Evolutionary conservation across 2,888 invertebrate species (phyloP).

Genomic region (Eurytoma californica): DNA sequence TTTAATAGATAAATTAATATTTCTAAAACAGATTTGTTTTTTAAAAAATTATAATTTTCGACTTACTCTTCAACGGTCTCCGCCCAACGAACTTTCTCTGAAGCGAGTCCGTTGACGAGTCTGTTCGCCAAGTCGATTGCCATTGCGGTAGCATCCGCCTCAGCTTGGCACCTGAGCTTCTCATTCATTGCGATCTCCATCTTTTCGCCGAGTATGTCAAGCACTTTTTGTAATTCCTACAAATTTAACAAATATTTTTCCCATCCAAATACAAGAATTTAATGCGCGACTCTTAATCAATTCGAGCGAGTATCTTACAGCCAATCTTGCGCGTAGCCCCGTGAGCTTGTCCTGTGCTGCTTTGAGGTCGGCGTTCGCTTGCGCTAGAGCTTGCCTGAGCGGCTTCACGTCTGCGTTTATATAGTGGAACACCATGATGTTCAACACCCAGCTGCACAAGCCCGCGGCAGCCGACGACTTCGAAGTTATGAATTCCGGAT

Average conservation of each 20-base stretch:
- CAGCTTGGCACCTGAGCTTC: slow-evolving; percentile 93
- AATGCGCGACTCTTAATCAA: too few relatives aligned
- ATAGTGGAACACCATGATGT: slow-evolving; percentile 91
- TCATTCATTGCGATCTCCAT: slow-evolving; percentile 91
- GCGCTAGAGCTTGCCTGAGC: slow-evolving; percentile 88
- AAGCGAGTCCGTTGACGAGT: slow-evolving; percentile 92
- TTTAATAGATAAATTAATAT: too few relatives aligned
- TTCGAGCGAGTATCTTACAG: slow-evolving; percentile 73
- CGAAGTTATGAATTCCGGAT: slow-evolving; percentile 86
- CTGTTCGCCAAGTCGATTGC: slow-evolving; percentile 95
- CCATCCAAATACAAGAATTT: too few relatives aligned
- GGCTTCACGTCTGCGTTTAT: slow-evolving; percentile 95
- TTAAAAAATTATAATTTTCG: too few relatives aligned
- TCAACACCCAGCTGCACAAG: slow-evolving; percentile 95
- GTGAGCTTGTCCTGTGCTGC: slow-evolving; percentile 88
- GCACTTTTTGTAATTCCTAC: slow-evolving; percentile 85
- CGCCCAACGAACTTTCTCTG: slow-evolving; percentile 91
- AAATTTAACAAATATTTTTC: slow-evolving; percentile 7
- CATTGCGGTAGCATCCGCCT: slow-evolving; percentile 91
- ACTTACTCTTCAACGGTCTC: slow-evolving; percentile 79
- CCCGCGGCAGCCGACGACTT: slow-evolving; percentile 96
- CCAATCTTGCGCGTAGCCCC: slow-evolving; percentile 84
- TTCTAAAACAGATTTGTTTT: too few relatives aligned
- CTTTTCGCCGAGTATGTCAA: slow-evolving; percentile 85
- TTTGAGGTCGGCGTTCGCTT: slow-evolving; percentile 89